phyloP scores from a whole-genome alignment of 2,797 vertebrate species.

The Yasuhikotakia modesta region DNA sequence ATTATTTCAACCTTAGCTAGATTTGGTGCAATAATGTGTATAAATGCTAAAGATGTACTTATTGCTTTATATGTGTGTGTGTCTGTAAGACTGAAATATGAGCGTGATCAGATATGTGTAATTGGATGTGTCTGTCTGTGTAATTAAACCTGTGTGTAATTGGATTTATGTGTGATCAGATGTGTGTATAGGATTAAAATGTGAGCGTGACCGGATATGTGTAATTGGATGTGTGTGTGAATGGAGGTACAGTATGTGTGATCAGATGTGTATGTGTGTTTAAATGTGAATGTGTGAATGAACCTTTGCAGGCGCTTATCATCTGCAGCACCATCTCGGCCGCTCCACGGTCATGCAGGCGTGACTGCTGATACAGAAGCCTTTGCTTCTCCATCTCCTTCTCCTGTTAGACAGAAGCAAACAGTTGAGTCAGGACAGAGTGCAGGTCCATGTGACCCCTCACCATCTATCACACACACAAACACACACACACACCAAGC shows the following conservation, averaged over 20 bases:
- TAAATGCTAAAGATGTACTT: neutral
- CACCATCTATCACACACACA: slow-evolving; percentile 10
- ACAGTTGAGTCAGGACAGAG: slow-evolving; percentile 63
- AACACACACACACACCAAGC: slow-evolving; percentile 27
- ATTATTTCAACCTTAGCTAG: neutral
- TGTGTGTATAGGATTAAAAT: no score
- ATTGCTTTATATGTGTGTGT: no score
- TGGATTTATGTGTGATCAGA: no score
- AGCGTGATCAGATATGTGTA: no score
- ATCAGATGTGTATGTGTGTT: neutral
- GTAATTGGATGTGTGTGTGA: no score
- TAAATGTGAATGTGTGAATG: neutral
- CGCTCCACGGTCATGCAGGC: slow-evolving; percentile 88
- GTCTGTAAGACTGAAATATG: no score
- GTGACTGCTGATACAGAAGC: slow-evolving; percentile 90
- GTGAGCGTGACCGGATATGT: no score
- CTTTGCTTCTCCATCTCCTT: slow-evolving; percentile 97
- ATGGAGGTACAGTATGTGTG: no score
- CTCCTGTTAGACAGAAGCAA: slow-evolving; percentile 76
- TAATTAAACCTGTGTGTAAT: slow-evolving; percentile 10
- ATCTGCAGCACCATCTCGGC: slow-evolving; percentile 97
- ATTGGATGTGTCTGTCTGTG: no score
- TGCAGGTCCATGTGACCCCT: slow-evolving; percentile 60
- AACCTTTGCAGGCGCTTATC: slow-evolving; percentile 96
- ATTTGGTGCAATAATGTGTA: neutral